Evolutionary conservation across 2,888 invertebrate genomes (phyloP).

Genomic region (Galeopsomyia nigrocyanea): DNA sequence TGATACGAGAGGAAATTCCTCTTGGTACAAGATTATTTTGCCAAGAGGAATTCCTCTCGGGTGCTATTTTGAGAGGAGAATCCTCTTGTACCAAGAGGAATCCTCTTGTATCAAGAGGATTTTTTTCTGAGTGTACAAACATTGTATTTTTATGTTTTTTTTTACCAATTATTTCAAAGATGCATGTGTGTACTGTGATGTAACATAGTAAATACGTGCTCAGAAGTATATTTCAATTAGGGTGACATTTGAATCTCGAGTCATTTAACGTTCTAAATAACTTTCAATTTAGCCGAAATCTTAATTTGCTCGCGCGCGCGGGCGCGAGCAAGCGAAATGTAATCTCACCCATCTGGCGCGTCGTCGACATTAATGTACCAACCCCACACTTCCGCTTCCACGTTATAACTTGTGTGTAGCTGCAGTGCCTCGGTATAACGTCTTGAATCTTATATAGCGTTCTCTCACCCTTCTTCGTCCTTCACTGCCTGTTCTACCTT

Average conservation of each 20-base stretch:
- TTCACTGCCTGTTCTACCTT: slow-evolving; percentile 39
- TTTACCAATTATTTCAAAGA: too few species aligned
- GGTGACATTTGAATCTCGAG: background rate
- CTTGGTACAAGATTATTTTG: too few species aligned
- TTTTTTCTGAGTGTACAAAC: too few species aligned
- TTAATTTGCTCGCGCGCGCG: slow-evolving; percentile 2
- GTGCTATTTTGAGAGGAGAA: too few species aligned
- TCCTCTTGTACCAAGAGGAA: too few species aligned
- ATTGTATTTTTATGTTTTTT: too few species aligned
- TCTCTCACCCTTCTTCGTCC: slow-evolving; percentile 38
- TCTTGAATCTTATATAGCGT: slow-evolving; percentile 1
- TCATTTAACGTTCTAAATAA: background rate
- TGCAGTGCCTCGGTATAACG: slow-evolving; percentile 8
- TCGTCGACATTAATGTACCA: slow-evolving; percentile 22
- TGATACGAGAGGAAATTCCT: too few species aligned
- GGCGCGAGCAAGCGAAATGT: slow-evolving; percentile 4
- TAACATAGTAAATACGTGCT: too few species aligned
- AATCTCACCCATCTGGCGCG: slow-evolving; percentile 36
- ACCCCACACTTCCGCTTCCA: slow-evolving; percentile 31
- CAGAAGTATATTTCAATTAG: too few species aligned
- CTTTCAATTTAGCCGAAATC: slow-evolving; percentile 6
- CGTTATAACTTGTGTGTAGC: slow-evolving; percentile 31
- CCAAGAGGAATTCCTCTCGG: too few species aligned
- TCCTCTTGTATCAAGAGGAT: too few species aligned
- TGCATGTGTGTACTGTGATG: too few species aligned